Evolutionary conservation across 2,113 vertebrate species (phyloP).

Genomic region (Ictalurus furcatus): DNA sequence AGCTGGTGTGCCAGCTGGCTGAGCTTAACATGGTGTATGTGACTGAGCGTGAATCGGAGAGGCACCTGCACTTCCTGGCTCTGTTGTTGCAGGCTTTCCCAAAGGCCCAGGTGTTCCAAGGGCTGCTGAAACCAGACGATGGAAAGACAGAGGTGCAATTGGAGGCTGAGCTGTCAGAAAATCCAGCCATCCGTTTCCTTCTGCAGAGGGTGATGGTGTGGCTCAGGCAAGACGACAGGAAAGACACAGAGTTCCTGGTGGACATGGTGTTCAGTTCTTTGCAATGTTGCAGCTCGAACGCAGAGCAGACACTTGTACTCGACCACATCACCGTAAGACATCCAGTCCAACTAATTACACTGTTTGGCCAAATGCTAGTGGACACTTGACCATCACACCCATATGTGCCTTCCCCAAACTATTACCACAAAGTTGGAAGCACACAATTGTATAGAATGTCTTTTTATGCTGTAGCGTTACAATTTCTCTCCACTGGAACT

Average conservation of each 20-base stretch:
- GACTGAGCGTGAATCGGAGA: constrained; percentile 81
- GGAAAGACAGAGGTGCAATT: constrained; percentile 41
- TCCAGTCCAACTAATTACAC: neutral
- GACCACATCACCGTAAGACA: constrained; percentile 78
- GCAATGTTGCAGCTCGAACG: constrained; percentile 74
- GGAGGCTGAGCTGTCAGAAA: constrained; percentile 57
- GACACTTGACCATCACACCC: neutral
- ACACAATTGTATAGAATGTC: neutral
- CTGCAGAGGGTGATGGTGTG: constrained; percentile 80
- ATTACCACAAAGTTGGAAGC: neutral
- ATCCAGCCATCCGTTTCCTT: constrained; percentile 83
- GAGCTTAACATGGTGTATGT: constrained; percentile 84
- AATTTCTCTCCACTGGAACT: neutral
- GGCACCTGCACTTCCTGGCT: constrained; percentile 87
- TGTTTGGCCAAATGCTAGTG: neutral
- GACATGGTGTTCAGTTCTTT: constrained; percentile 92
- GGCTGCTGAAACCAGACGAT: constrained; percentile 73
- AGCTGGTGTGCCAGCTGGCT: constrained; percentile 85
- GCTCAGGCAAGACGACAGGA: constrained; percentile 79
- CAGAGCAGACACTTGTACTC: constrained; percentile 82
- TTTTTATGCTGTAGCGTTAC: neutral
- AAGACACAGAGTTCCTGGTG: constrained; percentile 80
- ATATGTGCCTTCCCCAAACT: neutral
- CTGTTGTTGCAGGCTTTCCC: constrained; percentile 83
- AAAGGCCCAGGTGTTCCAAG: constrained; percentile 80